Percentiles rank a stretch among this genome's conserved stretches.
These are phyloP conservation scores for Campaea margaritaria DNA, from an alignment of 2,888 invertebrate genomes.

Conservation along the genomic window DNA sequence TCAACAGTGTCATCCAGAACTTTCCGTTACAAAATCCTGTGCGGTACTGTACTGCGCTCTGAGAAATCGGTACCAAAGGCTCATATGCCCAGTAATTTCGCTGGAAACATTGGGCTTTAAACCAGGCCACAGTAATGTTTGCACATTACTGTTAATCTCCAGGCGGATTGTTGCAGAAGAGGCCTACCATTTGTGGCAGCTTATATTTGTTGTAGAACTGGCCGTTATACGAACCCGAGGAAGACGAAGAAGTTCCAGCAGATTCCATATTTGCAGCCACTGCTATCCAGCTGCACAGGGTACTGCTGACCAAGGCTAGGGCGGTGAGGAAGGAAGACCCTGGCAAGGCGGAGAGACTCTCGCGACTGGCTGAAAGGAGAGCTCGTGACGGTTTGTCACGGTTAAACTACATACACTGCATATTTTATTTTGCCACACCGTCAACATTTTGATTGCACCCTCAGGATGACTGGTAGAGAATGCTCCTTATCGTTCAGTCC, in stretches of 20 bases:
- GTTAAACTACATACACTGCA: background rate
- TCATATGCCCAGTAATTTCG: no score
- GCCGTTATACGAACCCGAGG: slow-evolving; percentile 64
- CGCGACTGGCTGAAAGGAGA: slow-evolving; percentile 80
- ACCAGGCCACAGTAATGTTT: no score
- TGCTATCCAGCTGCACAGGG: slow-evolving; percentile 73
- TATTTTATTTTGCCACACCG: no score
- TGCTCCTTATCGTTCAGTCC: no score
- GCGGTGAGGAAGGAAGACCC: slow-evolving; percentile 63
- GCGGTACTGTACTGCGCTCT: no score
- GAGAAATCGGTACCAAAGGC: no score
- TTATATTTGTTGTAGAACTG: slow-evolving; percentile 56
- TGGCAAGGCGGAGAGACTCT: slow-evolving; percentile 73
- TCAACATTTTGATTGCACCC: no score
- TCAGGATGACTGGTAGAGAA: no score
- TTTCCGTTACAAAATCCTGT: no score
- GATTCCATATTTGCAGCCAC: slow-evolving; percentile 75
- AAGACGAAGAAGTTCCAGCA: slow-evolving; percentile 44
- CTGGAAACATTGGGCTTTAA: no score
- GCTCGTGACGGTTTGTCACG: slow-evolving; percentile 78
- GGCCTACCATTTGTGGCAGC: background rate
- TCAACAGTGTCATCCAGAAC: no score
- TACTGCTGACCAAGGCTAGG: slow-evolving; percentile 70
- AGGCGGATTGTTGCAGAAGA: background rate
- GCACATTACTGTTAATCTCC: no score